phyloP scores from a whole-genome alignment of 2,888 invertebrate genomes.

The Drymonia ruficornis region DNA sequence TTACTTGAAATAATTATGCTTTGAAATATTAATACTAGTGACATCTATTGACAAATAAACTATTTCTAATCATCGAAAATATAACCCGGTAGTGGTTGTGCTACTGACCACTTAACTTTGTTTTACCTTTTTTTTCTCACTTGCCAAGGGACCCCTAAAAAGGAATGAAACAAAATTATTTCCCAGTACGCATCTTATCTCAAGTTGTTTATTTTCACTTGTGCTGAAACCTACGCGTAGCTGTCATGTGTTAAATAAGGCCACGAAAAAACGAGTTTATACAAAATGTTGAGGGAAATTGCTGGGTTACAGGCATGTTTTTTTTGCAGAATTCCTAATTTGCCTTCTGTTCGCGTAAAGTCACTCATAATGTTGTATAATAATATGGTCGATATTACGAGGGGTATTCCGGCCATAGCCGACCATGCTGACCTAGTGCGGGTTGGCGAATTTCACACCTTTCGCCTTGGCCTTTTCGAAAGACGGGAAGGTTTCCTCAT shows the following conservation, averaged over 20 bases:
- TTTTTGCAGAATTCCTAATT: neutral
- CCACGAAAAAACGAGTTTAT: constrained; percentile 14
- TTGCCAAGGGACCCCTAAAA: neutral
- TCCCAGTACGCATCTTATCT: neutral
- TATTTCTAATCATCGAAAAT: too few relatives aligned
- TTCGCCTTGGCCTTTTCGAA: too few relatives aligned
- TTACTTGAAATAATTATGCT: neutral
- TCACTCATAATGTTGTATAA: too few relatives aligned
- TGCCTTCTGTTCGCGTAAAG: neutral
- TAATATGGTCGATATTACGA: too few relatives aligned
- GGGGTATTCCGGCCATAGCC: too few relatives aligned
- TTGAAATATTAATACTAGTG: neutral
- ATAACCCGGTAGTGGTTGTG: too few relatives aligned
- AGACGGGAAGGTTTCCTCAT: too few relatives aligned
- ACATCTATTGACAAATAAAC: neutral
- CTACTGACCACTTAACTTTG: too few relatives aligned
- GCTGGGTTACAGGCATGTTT: neutral
- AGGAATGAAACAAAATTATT: neutral
- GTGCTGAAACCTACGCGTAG: constrained; percentile 11
- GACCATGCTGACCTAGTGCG: too few relatives aligned
- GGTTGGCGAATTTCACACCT: too few relatives aligned
- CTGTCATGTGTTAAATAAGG: constrained; percentile 23
- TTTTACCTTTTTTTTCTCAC: too few relatives aligned
- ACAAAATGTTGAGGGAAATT: constrained; percentile 13
- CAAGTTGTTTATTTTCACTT: constrained; percentile 11